Percentiles rank a stretch among this genome's conserved stretches.
phyloP scores from a whole-genome alignment of 2,888 invertebrate species.

The Papilio elwesi region DNA sequence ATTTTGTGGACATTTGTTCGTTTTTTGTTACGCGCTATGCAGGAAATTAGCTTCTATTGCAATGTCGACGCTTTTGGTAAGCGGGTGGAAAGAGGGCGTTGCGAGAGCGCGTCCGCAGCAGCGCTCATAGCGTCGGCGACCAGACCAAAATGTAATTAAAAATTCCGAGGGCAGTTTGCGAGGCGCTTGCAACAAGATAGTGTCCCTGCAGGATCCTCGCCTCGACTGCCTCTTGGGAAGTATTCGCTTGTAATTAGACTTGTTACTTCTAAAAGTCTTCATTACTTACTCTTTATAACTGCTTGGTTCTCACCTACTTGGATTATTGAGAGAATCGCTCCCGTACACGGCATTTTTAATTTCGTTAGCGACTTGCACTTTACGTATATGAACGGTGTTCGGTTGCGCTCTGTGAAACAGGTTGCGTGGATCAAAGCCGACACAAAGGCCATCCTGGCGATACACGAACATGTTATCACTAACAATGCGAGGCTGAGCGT shows the following conservation, averaged over 20 bases:
- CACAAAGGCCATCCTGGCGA: conserved; percentile 96
- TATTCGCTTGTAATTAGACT: conserved; percentile 81
- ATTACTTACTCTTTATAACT: conserved; percentile 64
- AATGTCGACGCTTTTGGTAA: conserved; percentile 82
- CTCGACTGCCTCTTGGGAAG: conserved; percentile 78
- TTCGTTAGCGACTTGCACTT: conserved; percentile 34
- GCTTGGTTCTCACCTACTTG: conserved; percentile 50
- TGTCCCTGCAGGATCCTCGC: conserved; percentile 79
- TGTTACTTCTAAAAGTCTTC: conserved; percentile 71
- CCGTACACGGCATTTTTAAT: conserved; percentile 55
- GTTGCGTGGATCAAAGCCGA: conserved; percentile 98
- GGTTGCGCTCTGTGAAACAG: conserved; percentile 75
- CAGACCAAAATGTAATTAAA: conserved; percentile 84
- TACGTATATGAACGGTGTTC: conserved; percentile 43
- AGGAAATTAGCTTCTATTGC: conserved; percentile 85
- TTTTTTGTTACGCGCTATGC: conserved; percentile 80
- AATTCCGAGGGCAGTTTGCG: conserved; percentile 83
- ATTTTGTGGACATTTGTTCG: conserved; percentile 67
- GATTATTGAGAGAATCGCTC: conserved; percentile 50
- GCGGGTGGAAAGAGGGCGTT: conserved; percentile 79
- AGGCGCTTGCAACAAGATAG: conserved; percentile 81
- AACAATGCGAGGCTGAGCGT: conserved; percentile 95
- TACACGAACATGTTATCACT: conserved; percentile 96
- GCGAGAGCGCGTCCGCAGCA: conserved; percentile 71
- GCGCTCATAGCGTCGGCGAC: conserved; percentile 73